Percentiles rank a stretch among this genome's conserved stretches.
Evolutionary conservation across 2,888 invertebrate species (phyloP).

Genomic region (Amaurobius ferox): DNA sequence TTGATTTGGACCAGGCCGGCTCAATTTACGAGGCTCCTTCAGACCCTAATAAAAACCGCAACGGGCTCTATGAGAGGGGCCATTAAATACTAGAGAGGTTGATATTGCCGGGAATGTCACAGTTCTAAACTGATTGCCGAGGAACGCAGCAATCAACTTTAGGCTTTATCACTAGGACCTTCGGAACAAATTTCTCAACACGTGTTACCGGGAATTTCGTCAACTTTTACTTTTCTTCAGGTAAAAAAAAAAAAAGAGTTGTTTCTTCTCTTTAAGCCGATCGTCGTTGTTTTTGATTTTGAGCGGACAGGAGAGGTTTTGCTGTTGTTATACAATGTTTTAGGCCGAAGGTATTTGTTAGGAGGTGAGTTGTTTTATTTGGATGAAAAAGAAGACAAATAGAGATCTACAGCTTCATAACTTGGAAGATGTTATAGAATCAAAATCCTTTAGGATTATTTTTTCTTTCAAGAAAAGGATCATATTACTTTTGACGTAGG

Average conservation of each 20-base stretch:
- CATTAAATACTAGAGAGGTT: constrained; percentile 59
- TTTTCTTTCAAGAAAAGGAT: no score
- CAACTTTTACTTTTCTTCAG: constrained; percentile 47
- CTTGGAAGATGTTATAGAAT: no score
- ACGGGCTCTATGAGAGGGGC: constrained; percentile 60
- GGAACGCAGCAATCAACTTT: constrained; percentile 44
- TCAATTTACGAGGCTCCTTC: constrained; percentile 64
- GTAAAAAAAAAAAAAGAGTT: not conserved
- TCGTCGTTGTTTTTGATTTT: not conserved
- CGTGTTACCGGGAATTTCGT: constrained; percentile 58
- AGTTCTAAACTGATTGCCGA: constrained; percentile 65
- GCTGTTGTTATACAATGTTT: no score
- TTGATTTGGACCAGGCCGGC: constrained; percentile 64
- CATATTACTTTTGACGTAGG: no score
- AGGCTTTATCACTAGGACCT: constrained; percentile 31
- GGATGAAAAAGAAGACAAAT: no score
- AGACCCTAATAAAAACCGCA: constrained; percentile 70
- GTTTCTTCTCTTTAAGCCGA: not conserved
- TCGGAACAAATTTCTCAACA: constrained; percentile 64
- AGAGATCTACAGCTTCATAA: no score
- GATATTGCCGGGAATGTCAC: constrained; percentile 61
- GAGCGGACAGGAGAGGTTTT: not conserved
- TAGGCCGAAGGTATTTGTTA: no score
- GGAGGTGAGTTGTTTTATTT: no score
- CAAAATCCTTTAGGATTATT: no score